phyloP scores from a whole-genome alignment of 2,888 invertebrate species.

The Calliphora vomitoria region DNA sequence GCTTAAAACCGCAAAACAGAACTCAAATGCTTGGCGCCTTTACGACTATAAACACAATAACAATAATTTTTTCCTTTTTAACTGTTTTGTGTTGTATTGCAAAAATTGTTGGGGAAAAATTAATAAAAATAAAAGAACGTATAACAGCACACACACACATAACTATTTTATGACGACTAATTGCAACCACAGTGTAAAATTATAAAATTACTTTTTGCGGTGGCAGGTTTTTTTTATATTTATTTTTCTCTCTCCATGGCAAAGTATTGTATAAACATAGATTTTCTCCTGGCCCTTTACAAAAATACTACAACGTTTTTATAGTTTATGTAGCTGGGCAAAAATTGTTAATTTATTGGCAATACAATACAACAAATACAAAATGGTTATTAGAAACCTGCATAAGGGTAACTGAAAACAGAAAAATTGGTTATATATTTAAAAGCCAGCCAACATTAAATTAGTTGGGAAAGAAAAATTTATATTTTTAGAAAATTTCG shows the following conservation, averaged over 20 bases:
- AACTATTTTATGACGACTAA: slow-evolving; percentile 81
- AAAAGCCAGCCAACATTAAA: neutral
- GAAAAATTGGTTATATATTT: neutral
- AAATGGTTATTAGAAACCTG: slow-evolving; percentile 39
- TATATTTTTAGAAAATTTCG: neutral
- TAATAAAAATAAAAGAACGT: slow-evolving; percentile 49
- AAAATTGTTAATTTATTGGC: slow-evolving; percentile 38
- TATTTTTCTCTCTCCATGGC: slow-evolving; percentile 5
- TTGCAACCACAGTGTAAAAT: slow-evolving; percentile 80
- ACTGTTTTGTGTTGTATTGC: slow-evolving; percentile 35
- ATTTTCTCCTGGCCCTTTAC: neutral
- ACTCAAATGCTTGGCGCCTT: slow-evolving; percentile 72
- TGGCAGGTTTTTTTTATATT: slow-evolving; percentile 40
- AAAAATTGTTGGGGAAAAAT: slow-evolving; percentile 22
- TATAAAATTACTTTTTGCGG: slow-evolving; percentile 82
- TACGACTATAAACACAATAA: slow-evolving; percentile 81
- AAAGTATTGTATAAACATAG: neutral
- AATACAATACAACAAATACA: neutral
- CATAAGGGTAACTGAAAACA: neutral
- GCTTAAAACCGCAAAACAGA: slow-evolving; percentile 55
- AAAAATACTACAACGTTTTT: slow-evolving; percentile 36
- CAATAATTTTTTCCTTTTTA: slow-evolving; percentile 79
- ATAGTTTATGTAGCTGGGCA: slow-evolving; percentile 33
- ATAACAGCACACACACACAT: slow-evolving; percentile 33
- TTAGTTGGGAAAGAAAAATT: neutral